A percentile compares a stretch with the other conserved stretches of the same genome.
Evolutionary conservation across 1,140 invertebrate species (phyloP).

Genomic region (Drosophila ironensis): DNA sequence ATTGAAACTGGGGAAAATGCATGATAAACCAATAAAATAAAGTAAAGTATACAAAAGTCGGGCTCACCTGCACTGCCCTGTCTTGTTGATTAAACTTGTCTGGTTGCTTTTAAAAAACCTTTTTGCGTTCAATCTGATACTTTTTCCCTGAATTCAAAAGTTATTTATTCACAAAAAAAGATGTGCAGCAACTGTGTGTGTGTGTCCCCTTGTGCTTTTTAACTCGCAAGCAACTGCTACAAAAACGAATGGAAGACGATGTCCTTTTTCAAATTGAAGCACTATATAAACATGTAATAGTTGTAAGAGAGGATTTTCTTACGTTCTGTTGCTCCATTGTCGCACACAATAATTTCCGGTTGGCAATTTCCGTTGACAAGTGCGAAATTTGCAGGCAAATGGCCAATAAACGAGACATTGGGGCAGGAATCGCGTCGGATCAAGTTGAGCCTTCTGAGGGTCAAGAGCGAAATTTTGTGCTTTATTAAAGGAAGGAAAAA

Average conservation of each 20-base stretch:
- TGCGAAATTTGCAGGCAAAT: conserved; percentile 49
- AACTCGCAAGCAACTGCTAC: background rate
- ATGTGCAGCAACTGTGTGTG: too few species aligned
- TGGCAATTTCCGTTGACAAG: conserved; percentile 49
- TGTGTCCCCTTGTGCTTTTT: too few species aligned
- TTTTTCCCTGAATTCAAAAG: too few species aligned
- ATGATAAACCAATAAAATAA: too few species aligned
- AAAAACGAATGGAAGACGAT: background rate
- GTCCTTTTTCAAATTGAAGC: background rate
- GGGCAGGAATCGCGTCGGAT: conserved; percentile 1
- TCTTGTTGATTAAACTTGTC: too few species aligned
- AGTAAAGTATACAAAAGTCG: too few species aligned
- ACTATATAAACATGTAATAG: background rate
- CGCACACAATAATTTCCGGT: conserved; percentile 53
- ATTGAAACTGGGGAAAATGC: too few species aligned
- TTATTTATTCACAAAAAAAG: too few species aligned
- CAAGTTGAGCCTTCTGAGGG: conserved; percentile 19
- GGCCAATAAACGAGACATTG: conserved; percentile 40
- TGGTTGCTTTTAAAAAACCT: too few species aligned
- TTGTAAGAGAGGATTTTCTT: background rate
- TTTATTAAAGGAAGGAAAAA: conserved; percentile 7
- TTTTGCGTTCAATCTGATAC: too few species aligned
- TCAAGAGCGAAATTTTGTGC: conserved; percentile 5
- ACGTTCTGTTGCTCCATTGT: conserved; percentile 26
- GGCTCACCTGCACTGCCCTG: too few species aligned